phyloP scores from a whole-genome alignment of 2,888 invertebrate species.

The Spisula solida region DNA sequence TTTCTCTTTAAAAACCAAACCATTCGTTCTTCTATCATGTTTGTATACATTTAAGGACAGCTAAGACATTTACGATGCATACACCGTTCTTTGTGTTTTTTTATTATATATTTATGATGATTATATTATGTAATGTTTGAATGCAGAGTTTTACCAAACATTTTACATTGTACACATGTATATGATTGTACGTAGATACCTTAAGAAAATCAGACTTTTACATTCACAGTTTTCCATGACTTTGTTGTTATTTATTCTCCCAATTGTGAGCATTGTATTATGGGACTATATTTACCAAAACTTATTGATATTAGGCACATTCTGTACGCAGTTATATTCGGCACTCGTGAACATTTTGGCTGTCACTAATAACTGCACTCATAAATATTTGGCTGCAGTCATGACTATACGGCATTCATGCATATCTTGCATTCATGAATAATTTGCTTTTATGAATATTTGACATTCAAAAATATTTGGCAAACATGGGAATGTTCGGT shows the following conservation, averaged over 20 bases:
- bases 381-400: too few species aligned
- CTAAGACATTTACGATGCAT: constrained; percentile 19
- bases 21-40: constrained; percentile 2
- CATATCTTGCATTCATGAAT: too few species aligned
- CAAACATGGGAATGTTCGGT: too few species aligned
- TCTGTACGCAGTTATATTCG: too few species aligned
- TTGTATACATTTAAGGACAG: constrained; percentile 21
- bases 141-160: constrained; percentile 40
- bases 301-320: too few species aligned
- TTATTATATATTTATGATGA: constrained; percentile 25
- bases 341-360: too few species aligned
- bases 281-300: too few species aligned
- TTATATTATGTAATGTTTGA: constrained; percentile 37
- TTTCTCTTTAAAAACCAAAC: neutral
- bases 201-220: constrained; percentile 68
- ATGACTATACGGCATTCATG: too few species aligned
- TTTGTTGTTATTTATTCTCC: constrained; percentile 34
- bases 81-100: neutral
- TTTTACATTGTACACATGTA: constrained; percentile 55
- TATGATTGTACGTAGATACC: constrained; percentile 59
- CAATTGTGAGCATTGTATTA: neutral
- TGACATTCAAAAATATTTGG: too few species aligned
- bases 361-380: too few species aligned
- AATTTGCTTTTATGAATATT: too few species aligned
- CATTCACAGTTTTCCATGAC: constrained; percentile 59